Evolutionary conservation across 1,140 invertebrate genomes (phyloP), one percentile per base, ranked within the genome.

Genomic region (Lepidurus packardi): DNA sequence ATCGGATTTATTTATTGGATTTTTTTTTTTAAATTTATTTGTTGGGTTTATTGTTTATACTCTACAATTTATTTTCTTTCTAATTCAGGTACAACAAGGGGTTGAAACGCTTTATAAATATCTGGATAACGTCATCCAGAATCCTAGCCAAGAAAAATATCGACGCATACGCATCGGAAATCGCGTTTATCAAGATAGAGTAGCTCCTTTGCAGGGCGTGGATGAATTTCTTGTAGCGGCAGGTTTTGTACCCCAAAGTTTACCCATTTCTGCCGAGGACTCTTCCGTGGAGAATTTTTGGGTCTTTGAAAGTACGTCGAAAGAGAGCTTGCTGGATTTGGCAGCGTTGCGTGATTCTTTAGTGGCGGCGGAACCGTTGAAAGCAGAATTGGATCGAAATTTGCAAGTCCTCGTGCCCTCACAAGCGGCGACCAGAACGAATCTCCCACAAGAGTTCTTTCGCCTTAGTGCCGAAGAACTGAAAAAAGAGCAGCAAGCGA

Each of bases 71-170:
- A 9, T 43, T 21, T 11, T 21, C 41, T 44, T 44, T 42, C 74
- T n/a, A 80, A 76, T 80, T 43, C 82, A 92, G 91, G 87, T 94
- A 8, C 90, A 91, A 76, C 87, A 89, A 7, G 95, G 96, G 83
- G 88, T 96, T 8, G 92, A 96, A 81, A 95, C 93, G 7, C 84
- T 98, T 7, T 90, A 89, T 81, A 95, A 94, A 85, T 97, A 97
- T 86, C 86, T 98, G 78, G 93, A 96, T 82, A 98, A 98, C 85
- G 92, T 98, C 25, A 87, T 96, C 16, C 89, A 90, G 21, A 89
- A 96, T 86, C 95, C 94, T 0, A 87, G 88, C 10, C 94, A 97
- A 82, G 91, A 93, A 81, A 98, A 98, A 83, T 98, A 91, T 85
- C 91, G 91, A 81, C 96, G 94, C 87, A 97, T 98, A 79, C 87